Base-by-base conservation (phyloP, 2,888 invertebrate genomes). In the Andrena haemorrhoa region DNA sequence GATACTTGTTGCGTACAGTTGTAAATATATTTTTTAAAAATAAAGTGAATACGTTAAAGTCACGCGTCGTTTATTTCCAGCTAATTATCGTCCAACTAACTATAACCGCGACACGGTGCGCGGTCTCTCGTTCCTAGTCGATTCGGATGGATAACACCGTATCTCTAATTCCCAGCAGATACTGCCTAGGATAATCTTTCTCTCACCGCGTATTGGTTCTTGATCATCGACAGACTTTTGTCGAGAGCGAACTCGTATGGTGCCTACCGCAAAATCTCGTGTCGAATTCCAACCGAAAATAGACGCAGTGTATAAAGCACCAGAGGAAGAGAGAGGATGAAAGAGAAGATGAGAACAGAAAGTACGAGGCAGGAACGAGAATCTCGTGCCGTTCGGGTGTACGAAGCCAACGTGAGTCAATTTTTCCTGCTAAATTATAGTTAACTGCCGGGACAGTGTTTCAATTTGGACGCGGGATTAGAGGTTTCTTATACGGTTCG, bases 261-360 rank as follows among this genome's bases (percentile, higher is more conserved):
- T 79, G 29, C 20, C 53, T 41, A 64, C 63, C 60, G 71, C 63
- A 53, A 82, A 74, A 74, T 73, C 75, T 66, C 72, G 77, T n/a
- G 53, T 61, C 63, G 71, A 80, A 85, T 88, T 85, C 83, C 86
- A 71, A 82, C 72, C 75, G 75, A 88, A 88, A 88, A 88, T 88
- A 88, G 84, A 86, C 26, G 66, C 70, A 6, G 31, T 75, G 56
- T 66, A 75, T 78, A 75, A 79, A 82, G 65, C 64, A 51, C 41
- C 23, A 33, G 80, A 80, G 60, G 65, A 71, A 60, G 71, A 66
- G 10, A 65, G 65, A 60, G 20, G 64, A 31, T 10, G 64, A 33
- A 31, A 56, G 69, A 51, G 51, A 51, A 23, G 23, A 56, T 26
- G 56, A 26, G 23, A 56, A 56, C 31, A 64, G 79, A 63, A 79